These are phyloP conservation scores for Drosophila algonquin DNA, from an alignment of 2,888 invertebrate genomes.

Conservation along the genomic window DNA sequence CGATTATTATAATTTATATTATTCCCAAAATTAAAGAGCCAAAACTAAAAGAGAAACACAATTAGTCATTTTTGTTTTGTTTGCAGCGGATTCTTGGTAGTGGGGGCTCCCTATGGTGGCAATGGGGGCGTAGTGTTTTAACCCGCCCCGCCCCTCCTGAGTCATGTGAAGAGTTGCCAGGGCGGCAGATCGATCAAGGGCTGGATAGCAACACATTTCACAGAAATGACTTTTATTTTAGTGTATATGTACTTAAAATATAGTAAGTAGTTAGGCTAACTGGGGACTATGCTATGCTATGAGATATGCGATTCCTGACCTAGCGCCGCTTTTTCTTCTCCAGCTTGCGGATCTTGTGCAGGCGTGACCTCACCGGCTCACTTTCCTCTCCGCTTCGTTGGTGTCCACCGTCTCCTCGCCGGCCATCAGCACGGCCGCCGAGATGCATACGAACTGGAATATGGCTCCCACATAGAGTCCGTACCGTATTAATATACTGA, in stretches of 20 bases:
- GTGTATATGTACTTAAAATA: neutral
- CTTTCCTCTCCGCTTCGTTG: conserved; percentile 34
- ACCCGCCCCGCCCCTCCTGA: conserved; percentile 34
- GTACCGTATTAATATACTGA: conserved; percentile 90
- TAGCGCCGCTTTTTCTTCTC: conserved; percentile 83
- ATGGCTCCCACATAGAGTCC: conserved; percentile 93
- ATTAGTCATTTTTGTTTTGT: conserved; percentile 29
- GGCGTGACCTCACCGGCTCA: conserved; percentile 74
- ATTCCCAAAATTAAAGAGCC: conserved; percentile 82
- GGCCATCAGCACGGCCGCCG: conserved; percentile 92
- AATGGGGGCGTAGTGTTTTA: conserved; percentile 32
- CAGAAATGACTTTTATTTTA: conserved; percentile 10
- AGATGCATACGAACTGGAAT: conserved; percentile 93
- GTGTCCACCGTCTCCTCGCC: conserved; percentile 62
- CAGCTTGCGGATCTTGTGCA: conserved; percentile 82
- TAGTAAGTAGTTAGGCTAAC: conserved; percentile 22
- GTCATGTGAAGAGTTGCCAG: conserved; percentile 39
- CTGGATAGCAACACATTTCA: neutral
- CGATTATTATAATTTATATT: conserved; percentile 81
- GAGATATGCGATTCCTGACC: neutral
- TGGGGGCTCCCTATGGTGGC: neutral
- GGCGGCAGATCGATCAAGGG: conserved; percentile 5
- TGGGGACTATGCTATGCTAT: conserved; percentile 4
- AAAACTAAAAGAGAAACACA: conserved; percentile 57
- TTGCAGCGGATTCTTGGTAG: conserved; percentile 1